Conservation (phyloP, 2,797 vertebrate genomes). For the Clamator glandarius region DNA sequence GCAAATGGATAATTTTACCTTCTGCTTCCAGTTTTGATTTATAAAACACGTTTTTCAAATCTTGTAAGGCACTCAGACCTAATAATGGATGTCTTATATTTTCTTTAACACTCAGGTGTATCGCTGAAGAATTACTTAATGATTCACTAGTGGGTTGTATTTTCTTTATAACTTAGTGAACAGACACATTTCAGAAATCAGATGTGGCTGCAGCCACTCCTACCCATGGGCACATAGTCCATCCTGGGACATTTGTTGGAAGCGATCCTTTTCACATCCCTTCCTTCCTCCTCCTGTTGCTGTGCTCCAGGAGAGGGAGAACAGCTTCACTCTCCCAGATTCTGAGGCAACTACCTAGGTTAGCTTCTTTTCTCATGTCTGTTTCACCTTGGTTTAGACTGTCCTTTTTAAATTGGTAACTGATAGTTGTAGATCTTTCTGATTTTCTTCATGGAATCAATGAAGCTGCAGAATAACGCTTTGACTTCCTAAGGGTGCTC, state of each 20-base stretch:
- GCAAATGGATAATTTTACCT: neutral
- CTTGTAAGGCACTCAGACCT: neutral
- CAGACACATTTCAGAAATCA: neutral
- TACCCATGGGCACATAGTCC: rapidly evolving
- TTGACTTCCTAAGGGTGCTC: neutral
- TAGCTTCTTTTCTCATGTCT: neutral
- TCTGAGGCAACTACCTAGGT: neutral
- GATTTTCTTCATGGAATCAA: neutral
- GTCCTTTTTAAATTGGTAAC: neutral
- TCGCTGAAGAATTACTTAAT: neutral
- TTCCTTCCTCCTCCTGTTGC: neutral
- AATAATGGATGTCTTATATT: neutral
- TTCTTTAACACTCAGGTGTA: neutral
- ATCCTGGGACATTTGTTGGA: rapidly evolving
- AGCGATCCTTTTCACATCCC: neutral
- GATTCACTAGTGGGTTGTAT: neutral
- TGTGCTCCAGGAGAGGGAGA: neutral
- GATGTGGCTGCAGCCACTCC: neutral
- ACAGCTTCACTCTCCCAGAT: neutral
- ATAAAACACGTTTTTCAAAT: neutral
- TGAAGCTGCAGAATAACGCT: neutral
- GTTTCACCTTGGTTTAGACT: neutral
- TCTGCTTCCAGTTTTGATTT: neutral
- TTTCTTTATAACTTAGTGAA: neutral
- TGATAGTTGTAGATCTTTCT: neutral